Conservation (phyloP, 2,888 invertebrate genomes). For the Girardia tigrina region DNA sequence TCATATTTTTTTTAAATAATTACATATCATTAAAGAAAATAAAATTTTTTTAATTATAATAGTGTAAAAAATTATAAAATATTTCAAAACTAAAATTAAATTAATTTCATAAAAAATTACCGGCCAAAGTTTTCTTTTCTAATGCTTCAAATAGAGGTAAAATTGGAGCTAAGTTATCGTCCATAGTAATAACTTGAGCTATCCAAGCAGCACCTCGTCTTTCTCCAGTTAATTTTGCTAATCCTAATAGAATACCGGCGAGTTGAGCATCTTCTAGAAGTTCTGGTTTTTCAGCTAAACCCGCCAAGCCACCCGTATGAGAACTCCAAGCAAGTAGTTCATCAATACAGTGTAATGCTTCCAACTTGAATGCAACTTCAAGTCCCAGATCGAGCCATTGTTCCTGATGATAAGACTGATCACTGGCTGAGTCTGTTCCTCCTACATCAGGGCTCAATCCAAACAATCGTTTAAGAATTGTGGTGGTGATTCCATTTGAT, state of each 20-base stretch:
- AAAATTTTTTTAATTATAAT: too few relatives aligned
- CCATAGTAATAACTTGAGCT: slow-evolving; percentile 28
- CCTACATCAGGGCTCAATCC: neutral
- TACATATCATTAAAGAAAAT: too few relatives aligned
- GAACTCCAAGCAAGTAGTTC: neutral
- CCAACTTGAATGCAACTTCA: neutral
- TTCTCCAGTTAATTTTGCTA: neutral
- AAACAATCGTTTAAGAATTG: slow-evolving; percentile 12
- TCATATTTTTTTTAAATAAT: too few relatives aligned
- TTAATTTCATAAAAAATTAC: too few relatives aligned
- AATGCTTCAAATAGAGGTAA: slow-evolving; percentile 25
- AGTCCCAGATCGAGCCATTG: slow-evolving; percentile 1
- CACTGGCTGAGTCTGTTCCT: neutral
- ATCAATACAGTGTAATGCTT: slow-evolving; percentile 12
- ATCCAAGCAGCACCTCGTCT: slow-evolving; percentile 13
- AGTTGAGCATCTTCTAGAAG: neutral
- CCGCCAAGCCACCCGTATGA: neutral
- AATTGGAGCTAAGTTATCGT: slow-evolving; percentile 21
- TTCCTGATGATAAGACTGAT: slow-evolving; percentile 18
- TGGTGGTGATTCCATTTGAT: neutral
- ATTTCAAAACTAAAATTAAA: too few relatives aligned
- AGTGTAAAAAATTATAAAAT: too few relatives aligned
- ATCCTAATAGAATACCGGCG: neutral
- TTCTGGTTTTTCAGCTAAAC: neutral
- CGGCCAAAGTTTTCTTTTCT: slow-evolving; percentile 13